Conservation (phyloP, 2,113 vertebrate species). For the Buteo buteo region DNA sequence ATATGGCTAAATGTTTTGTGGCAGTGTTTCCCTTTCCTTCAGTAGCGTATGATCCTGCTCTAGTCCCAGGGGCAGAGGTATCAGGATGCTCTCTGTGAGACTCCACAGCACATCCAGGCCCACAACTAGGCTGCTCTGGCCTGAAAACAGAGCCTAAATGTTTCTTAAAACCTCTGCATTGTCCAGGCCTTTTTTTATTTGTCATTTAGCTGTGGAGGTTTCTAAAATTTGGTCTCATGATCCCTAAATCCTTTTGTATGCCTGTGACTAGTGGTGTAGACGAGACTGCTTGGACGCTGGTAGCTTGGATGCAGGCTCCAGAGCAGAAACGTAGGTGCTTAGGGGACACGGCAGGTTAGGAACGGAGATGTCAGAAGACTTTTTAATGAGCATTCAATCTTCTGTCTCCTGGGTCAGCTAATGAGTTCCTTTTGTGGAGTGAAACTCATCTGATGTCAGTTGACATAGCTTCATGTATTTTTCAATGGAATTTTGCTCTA, state of each 20-base stretch:
- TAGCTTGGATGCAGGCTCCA: background rate
- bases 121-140: background rate
- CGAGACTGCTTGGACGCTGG: background rate
- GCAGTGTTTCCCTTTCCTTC: background rate
- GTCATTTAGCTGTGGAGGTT: background rate
- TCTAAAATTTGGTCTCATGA: background rate
- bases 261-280: background rate
- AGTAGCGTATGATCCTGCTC: fast-evolving
- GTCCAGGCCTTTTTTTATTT: background rate
- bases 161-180: background rate
- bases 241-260: background rate
- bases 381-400: background rate
- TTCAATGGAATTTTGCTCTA: constrained; percentile 9
- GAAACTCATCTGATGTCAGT: background rate
- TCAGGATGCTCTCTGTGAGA: background rate
- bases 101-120: background rate
- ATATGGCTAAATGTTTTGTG: background rate
- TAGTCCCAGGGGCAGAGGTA: background rate
- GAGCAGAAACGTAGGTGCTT: background rate
- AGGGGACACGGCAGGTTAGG: background rate
- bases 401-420: background rate
- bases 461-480: background rate
- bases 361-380: background rate
- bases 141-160: background rate
- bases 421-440: background rate